phyloP scores from a whole-genome alignment of 2,797 vertebrate genomes.

The Hirundo rustica region DNA sequence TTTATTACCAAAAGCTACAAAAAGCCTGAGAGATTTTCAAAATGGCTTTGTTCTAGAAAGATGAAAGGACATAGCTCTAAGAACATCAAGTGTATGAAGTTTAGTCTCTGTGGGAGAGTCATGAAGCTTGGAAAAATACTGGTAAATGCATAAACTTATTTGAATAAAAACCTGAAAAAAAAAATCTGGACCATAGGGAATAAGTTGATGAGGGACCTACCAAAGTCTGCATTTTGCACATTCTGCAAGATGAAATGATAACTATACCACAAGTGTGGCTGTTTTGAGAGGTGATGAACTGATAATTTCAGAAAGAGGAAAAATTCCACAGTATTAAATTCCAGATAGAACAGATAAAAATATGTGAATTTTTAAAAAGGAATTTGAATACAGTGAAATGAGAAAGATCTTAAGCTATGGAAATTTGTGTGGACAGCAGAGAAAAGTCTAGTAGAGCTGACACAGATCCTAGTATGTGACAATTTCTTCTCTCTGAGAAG shows the following conservation, averaged over 20 bases:
- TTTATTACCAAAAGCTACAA: slow-evolving; percentile 68
- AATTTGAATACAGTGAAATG: background rate
- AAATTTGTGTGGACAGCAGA: background rate
- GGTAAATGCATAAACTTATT: slow-evolving; percentile 46
- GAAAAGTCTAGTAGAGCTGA: background rate
- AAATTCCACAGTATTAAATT: background rate
- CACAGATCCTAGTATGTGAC: background rate
- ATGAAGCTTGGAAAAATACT: slow-evolving; percentile 38
- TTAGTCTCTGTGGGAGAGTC: slow-evolving; percentile 54
- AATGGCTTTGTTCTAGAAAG: slow-evolving; percentile 67
- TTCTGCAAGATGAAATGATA: slow-evolving; percentile 28
- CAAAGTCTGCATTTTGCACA: slow-evolving; percentile 26
- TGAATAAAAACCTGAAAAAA: slow-evolving; percentile 48
- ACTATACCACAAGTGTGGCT: background rate
- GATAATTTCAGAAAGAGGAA: slow-evolving; percentile 2
- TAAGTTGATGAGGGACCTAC: background rate
- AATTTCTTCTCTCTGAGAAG: background rate
- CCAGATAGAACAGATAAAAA: background rate
- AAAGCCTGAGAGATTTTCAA: slow-evolving; percentile 67
- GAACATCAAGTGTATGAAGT: slow-evolving; percentile 55
- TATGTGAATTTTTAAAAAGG: background rate
- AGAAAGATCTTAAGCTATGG: background rate
- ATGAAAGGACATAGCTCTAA: slow-evolving; percentile 62
- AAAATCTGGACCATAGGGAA: background rate
- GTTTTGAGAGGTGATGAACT: slow-evolving; percentile 11